Evolutionary conservation across 92 coral and sea anemone species (phyloP).

Genomic region (Epizoanthus rinbou): DNA sequence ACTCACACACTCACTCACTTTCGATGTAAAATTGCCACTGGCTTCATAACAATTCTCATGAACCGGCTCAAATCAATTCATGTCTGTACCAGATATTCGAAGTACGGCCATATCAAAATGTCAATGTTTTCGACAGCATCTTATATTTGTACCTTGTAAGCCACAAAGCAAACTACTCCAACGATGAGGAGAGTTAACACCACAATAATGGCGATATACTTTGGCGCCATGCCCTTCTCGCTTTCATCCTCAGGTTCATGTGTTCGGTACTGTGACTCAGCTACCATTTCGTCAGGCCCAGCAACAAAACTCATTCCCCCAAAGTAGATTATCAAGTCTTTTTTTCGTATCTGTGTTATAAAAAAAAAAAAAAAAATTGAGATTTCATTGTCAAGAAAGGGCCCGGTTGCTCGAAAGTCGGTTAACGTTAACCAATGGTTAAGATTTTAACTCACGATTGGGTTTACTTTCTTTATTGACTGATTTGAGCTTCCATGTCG

Average conservation of each 20-base stretch:
- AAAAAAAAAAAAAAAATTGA: neutral
- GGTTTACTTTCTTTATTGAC: too few relatives aligned
- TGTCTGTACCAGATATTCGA: too few relatives aligned
- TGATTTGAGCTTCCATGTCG: too few relatives aligned
- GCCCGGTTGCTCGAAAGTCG: too few relatives aligned
- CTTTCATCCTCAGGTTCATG: neutral
- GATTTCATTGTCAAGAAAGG: neutral
- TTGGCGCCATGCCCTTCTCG: slow-evolving; percentile 23
- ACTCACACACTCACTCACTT: too few relatives aligned
- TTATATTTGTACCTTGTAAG: slow-evolving; percentile 23
- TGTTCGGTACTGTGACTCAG: slow-evolving; percentile 6
- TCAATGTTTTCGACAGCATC: neutral
- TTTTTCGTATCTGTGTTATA: slow-evolving; percentile 24
- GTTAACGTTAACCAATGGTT: too few relatives aligned
- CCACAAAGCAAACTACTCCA: slow-evolving; percentile 18
- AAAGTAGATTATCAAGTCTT: slow-evolving; percentile 26
- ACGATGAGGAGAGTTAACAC: slow-evolving; percentile 21
- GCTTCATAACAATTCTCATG: too few relatives aligned
- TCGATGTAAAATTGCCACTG: too few relatives aligned
- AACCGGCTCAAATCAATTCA: too few relatives aligned
- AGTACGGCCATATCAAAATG: neutral
- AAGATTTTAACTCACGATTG: too few relatives aligned
- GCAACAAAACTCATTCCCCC: slow-evolving; percentile 40
- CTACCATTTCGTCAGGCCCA: slow-evolving; percentile 35
- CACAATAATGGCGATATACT: slow-evolving; percentile 36